A percentile compares a stretch with the other conserved stretches of the same genome.
Conservation (phyloP, 2,888 invertebrate species). For the Carterocephalus palaemon region DNA sequence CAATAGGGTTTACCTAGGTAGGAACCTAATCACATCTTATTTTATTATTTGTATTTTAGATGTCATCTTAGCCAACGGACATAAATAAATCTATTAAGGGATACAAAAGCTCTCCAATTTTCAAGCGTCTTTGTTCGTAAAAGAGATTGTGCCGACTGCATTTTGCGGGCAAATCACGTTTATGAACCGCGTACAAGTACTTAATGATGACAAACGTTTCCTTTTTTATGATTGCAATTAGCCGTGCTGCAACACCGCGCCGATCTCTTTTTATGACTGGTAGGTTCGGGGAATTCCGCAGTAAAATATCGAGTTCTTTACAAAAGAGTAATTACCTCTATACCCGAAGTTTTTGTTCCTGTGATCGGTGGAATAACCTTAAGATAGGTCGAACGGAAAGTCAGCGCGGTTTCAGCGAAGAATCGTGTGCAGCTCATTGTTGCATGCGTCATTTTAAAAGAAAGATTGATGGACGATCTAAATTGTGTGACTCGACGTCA, state of each 20-base stretch:
- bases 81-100: too few relatives aligned
- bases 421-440: conserved; percentile 19
- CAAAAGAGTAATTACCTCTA: conserved; percentile 44
- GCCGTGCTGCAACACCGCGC: conserved; percentile 16
- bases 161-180: conserved; percentile 1
- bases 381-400: conserved; percentile 69
- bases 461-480: neutral
- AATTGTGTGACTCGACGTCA: conserved; percentile 17
- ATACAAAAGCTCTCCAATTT: too few relatives aligned
- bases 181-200: conserved; percentile 3
- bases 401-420: conserved; percentile 40
- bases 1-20: too few relatives aligned
- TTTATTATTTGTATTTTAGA: too few relatives aligned
- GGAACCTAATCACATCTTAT: too few relatives aligned
- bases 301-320: conserved; percentile 24
- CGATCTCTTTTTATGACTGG: conserved; percentile 23
- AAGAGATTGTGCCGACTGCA: conserved; percentile 8
- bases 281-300: conserved; percentile 21
- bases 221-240: conserved; percentile 20
- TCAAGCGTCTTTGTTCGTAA: conserved; percentile 7
- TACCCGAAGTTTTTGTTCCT: conserved; percentile 58
- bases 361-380: conserved; percentile 63
- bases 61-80: too few relatives aligned
- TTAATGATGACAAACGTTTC: conserved; percentile 17
- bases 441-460: conserved; percentile 19